Percentiles rank a stretch among this genome's conserved stretches.
These are phyloP conservation scores for Temnothorax rugatulus DNA, from an alignment of 2,888 invertebrate genomes.

Conservation along the genomic window DNA sequence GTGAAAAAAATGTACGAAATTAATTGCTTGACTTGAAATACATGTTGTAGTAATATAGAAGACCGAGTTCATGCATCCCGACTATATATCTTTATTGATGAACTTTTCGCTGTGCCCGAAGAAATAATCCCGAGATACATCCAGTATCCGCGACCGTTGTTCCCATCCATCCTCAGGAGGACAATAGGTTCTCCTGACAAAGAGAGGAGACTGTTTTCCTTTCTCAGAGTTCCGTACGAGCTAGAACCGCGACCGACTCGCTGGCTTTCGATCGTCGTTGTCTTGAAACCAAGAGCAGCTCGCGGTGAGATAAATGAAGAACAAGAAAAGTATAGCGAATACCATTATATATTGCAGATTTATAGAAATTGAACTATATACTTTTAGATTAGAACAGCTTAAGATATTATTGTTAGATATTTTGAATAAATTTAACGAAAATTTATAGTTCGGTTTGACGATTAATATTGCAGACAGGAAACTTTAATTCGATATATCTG, in stretches of 20 bases:
- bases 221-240: constrained; percentile 73
- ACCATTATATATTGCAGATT: background rate
- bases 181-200: constrained; percentile 75
- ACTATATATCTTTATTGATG: constrained; percentile 66
- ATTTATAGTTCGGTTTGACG: background rate
- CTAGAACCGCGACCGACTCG: constrained; percentile 62
- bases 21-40: background rate
- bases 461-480: background rate
- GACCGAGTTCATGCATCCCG: background rate
- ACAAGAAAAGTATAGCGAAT: constrained; percentile 3
- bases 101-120: constrained; percentile 40
- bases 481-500: background rate
- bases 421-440: background rate
- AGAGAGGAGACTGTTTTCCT: constrained; percentile 78
- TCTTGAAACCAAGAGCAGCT: constrained; percentile 67
- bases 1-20: background rate
- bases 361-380: background rate
- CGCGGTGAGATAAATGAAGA: constrained; percentile 2
- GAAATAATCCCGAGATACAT: constrained; percentile 68
- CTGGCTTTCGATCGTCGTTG: constrained; percentile 57
- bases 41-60: constrained; percentile 10
- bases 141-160: constrained; percentile 64
- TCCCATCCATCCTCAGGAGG: constrained; percentile 73
- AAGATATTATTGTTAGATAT: background rate
- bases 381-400: background rate